Base-by-base conservation (phyloP, 2,888 invertebrate species). In the Tipula vernalis region DNA sequence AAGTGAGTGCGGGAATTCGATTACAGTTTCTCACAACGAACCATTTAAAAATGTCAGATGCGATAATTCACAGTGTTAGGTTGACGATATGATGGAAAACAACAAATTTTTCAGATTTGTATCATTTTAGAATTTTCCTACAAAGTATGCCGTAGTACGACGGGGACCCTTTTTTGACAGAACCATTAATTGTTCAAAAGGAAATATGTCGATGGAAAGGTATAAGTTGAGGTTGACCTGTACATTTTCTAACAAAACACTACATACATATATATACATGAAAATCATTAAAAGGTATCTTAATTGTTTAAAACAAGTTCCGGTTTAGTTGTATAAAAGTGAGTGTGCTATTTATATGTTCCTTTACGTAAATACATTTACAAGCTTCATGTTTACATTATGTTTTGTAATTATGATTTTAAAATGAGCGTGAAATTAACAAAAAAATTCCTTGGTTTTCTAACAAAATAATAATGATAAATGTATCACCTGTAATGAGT, bases 211-310 rank as follows among this genome's bases (percentile, higher is more conserved):
- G 39, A 39, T 39, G 39, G 3, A 0, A 42, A 86, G n/a, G 18
- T 41, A 41, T 13, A 86, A 57, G 18, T 86, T 15, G 36, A 71
- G 12, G 36, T 71, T 36, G 39, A 15, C 8, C 39, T 57, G 39
- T 36, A 28, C 0, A 28, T 18, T 39, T 86, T 86, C 41, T 47
- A 44, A 44, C 39, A 15, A 47, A 86, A 86, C 12, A 86, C 12
- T 10, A 47, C 28, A 28, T 28, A 28, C 28, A 28, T 28, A 28
- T 28, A 28, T 2, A 28, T 28, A 28, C 10, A 41, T 83, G 36
- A 41, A 86, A 86, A 71, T 42, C 57, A 86, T 86, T 13, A 39
- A 86, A 36, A 36, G 13, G 71, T 71, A 86, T 86, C 28, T 41
- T 41, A 41, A 84, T 84, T 84, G 41, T 84, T 71, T 71, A 28